These are phyloP conservation scores for Nixonia krombeini DNA, from an alignment of 1,140 invertebrate genomes.

Conservation along the genomic window DNA sequence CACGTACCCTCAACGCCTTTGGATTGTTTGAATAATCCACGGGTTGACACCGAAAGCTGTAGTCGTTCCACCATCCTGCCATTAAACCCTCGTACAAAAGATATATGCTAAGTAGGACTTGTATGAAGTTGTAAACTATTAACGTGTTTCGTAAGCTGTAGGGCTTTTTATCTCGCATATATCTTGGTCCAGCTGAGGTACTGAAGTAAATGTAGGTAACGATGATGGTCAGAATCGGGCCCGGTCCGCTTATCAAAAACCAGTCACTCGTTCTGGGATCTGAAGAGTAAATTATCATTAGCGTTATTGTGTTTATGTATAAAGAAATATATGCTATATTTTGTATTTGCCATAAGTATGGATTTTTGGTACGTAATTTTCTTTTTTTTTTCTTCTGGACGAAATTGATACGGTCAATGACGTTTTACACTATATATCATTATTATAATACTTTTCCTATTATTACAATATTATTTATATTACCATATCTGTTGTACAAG, in stretches of 20 bases:
- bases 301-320: neutral
- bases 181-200: slow-evolving; percentile 80
- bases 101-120: slow-evolving; percentile 81
- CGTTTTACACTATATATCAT: slow-evolving; percentile 1
- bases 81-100: slow-evolving; percentile 79
- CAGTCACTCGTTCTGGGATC: slow-evolving; percentile 89
- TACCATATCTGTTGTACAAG: slow-evolving; percentile 65
- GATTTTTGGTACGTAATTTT: no score
- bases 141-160: slow-evolving; percentile 83
- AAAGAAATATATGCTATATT: neutral
- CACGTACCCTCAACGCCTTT: slow-evolving; percentile 80
- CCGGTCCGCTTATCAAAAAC: slow-evolving; percentile 87
- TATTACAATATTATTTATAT: slow-evolving; percentile 12
- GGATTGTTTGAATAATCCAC: slow-evolving; percentile 84
- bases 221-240: slow-evolving; percentile 81
- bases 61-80: slow-evolving; percentile 80
- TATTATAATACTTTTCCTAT: slow-evolving; percentile 1
- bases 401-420: neutral
- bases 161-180: slow-evolving; percentile 89
- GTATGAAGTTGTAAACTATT: slow-evolving; percentile 85
- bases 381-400: no score
- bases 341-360: no score
- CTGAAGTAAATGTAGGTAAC: slow-evolving; percentile 85
- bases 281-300: slow-evolving; percentile 66
- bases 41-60: slow-evolving; percentile 87